A percentile compares a stretch with the other conserved stretches of the same genome.
Conservation (phyloP, 2,113 vertebrate genomes). For the Beaufortia kweichowensis region DNA sequence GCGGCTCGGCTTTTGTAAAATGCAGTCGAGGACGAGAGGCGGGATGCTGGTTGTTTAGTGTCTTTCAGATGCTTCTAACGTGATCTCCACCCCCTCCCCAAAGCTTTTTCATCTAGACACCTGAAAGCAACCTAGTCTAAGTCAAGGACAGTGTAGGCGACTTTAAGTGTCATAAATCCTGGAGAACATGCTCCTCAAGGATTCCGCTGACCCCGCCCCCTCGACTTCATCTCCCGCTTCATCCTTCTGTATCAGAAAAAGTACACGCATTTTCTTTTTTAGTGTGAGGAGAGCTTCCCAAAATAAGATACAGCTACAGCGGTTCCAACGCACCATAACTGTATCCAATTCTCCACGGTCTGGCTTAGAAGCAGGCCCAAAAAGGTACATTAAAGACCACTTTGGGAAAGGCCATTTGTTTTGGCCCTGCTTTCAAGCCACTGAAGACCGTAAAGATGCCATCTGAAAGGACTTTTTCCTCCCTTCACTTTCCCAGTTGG, state of each 20-base stretch:
- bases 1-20: background rate
- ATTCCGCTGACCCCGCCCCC: conserved; percentile 36
- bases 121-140: conserved; percentile 47
- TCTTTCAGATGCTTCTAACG: conserved; percentile 43
- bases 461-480: conserved; percentile 30
- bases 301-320: conserved; percentile 42
- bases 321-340: conserved; percentile 49
- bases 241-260: conserved; percentile 37
- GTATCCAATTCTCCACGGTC: conserved; percentile 48
- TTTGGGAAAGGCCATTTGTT: conserved; percentile 36
- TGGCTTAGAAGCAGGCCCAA: conserved; percentile 26
- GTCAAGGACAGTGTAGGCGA: conserved; percentile 51
- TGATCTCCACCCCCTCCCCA: conserved; percentile 20
- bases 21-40: conserved; percentile 10
- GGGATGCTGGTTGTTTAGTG: conserved; percentile 31
- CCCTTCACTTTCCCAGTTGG: conserved; percentile 19
- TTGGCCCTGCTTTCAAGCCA: conserved; percentile 18
- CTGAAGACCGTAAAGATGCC: conserved; percentile 43
- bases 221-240: background rate
- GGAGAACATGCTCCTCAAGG: conserved; percentile 45
- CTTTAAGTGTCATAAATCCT: conserved; percentile 52
- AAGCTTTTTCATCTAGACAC: conserved; percentile 50
- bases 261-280: conserved; percentile 36
- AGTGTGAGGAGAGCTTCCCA: conserved; percentile 24
- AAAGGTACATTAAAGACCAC: conserved; percentile 29